Base-by-base conservation (phyloP, 2,113 vertebrate genomes). In the Tringa solitaria region DNA sequence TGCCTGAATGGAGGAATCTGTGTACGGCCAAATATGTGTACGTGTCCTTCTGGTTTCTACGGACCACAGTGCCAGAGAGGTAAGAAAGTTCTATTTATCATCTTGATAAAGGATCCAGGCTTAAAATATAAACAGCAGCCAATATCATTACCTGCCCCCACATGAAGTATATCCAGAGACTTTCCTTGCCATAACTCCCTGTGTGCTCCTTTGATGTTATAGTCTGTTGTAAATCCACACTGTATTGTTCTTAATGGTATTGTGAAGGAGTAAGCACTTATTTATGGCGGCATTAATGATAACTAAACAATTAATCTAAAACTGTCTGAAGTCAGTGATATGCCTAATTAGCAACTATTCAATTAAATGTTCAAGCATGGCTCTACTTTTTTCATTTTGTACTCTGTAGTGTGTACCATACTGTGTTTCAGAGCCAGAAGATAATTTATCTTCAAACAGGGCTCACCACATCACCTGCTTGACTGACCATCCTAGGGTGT, bases 1-100 rank as follows among this genome's bases (percentile, higher is more conserved):
- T 99, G 98, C 96, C 97, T 98, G 96, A 99, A 99, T 7, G 98
- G 98, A 16, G 99, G 98, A 19, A 41, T 94, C 59, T 99, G 99
- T 28, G 96, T 98, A 68, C 92, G 88, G 65, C 98, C 98, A 95
- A 98, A 98, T 57, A 26, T 27, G 24, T 99, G 98, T 91, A 97
- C 95, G 0, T 99, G 98, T 93, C 97, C 97, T 69, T 86, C 96
- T 37, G 98, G 98, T 57, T 98, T 98, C 96, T 98, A 96, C 0
- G 98, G 98, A 32, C 85, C 75, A 9, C 97, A 96, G 89, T 99
- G 98, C 64, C 98, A 98, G 93, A 98, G 93, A 96, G 98, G 98
- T 99, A 87, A 95, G 98, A 23, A 89, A 65, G 28, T 80, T 80
- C 81, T 91, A 56, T 75, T 90, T 51, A 80, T 95, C 74, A 91